Conservation (phyloP, 2,797 vertebrate genomes). For the Aeoliscus strigatus region DNA sequence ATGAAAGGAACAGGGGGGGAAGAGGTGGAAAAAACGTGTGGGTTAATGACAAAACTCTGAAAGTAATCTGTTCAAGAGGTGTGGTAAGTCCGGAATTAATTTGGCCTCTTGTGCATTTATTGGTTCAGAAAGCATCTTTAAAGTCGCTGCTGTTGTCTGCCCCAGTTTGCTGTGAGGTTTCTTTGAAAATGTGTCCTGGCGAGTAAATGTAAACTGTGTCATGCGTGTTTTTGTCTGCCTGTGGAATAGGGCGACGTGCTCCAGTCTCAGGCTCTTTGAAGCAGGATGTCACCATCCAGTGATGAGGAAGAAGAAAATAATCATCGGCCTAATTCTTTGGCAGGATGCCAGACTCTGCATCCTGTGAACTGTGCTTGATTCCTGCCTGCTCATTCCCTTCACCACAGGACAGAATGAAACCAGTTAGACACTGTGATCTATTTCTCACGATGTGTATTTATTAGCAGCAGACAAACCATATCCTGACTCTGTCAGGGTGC, state of each 20-base stretch:
- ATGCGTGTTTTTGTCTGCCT: constrained; percentile 37
- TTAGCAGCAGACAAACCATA: no score
- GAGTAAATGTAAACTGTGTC: constrained; percentile 48
- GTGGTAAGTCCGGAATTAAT: constrained; percentile 18
- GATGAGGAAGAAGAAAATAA: constrained; percentile 23
- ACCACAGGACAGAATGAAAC: constrained; percentile 7
- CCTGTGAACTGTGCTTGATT: constrained; percentile 10
- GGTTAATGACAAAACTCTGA: constrained; percentile 25
- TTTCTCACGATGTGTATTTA: no score
- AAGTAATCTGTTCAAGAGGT: constrained; percentile 30
- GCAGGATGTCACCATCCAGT: constrained; percentile 31
- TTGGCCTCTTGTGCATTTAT: constrained; percentile 18
- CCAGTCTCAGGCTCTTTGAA: constrained; percentile 46
- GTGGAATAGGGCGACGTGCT: constrained; percentile 22
- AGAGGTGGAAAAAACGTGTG: constrained; percentile 29
- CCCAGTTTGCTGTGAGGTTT: constrained; percentile 21
- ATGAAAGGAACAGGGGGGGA: constrained; percentile 40
- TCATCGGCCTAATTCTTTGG: constrained; percentile 30
- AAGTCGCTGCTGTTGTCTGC: constrained; percentile 14
- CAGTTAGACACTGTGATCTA: no score
- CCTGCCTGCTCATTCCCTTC: constrained; percentile 4
- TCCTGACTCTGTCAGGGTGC: no score
- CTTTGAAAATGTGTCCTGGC: constrained; percentile 12
- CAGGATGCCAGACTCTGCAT: constrained; percentile 9
- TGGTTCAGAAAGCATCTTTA: constrained; percentile 17